Percentiles rank a stretch among this genome's conserved stretches.
Conservation (phyloP, 2,113 vertebrate species). For the Bujurquina vittata region DNA sequence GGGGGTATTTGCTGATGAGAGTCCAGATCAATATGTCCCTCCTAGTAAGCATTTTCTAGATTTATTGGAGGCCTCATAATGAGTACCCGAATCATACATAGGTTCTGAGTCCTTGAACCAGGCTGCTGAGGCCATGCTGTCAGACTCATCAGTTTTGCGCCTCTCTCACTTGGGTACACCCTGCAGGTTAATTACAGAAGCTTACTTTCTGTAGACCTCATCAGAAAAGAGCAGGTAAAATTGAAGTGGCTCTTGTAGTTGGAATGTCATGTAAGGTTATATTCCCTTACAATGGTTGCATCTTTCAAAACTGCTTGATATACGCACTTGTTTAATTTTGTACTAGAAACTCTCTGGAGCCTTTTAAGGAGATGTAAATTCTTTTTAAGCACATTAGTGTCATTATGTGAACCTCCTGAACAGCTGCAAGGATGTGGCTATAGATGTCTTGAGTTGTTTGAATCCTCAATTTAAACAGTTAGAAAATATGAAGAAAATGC, state of each 20-base stretch:
- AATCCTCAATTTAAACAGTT: background rate
- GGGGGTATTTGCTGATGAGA: slow-evolving; percentile 61
- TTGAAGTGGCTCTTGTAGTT: slow-evolving; percentile 23
- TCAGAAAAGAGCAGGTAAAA: slow-evolving; percentile 33
- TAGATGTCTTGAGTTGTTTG: fast-evolving
- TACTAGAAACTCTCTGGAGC: background rate
- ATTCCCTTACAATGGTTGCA: background rate
- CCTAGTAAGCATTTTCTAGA: slow-evolving; percentile 66
- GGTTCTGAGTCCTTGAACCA: slow-evolving; percentile 65
- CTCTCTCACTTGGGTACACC: slow-evolving; percentile 32
- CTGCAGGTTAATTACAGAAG: slow-evolving; percentile 49
- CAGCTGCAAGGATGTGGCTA: background rate
- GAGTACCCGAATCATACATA: slow-evolving; percentile 49
- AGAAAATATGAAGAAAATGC: background rate
- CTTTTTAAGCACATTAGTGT: background rate
- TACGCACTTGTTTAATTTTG: background rate
- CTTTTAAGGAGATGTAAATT: background rate
- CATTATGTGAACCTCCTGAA: background rate
- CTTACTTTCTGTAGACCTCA: slow-evolving; percentile 40
- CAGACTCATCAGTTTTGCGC: slow-evolving; percentile 41
- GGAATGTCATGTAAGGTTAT: background rate
- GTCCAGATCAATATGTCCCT: slow-evolving; percentile 63
- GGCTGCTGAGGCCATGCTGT: slow-evolving; percentile 15
- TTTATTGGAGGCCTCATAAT: slow-evolving; percentile 61
- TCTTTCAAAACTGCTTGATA: background rate